Evolutionary conservation across 2,797 vertebrate species (phyloP), one percentile per base, ranked within the genome.

Genomic region (Botia almorhae): DNA sequence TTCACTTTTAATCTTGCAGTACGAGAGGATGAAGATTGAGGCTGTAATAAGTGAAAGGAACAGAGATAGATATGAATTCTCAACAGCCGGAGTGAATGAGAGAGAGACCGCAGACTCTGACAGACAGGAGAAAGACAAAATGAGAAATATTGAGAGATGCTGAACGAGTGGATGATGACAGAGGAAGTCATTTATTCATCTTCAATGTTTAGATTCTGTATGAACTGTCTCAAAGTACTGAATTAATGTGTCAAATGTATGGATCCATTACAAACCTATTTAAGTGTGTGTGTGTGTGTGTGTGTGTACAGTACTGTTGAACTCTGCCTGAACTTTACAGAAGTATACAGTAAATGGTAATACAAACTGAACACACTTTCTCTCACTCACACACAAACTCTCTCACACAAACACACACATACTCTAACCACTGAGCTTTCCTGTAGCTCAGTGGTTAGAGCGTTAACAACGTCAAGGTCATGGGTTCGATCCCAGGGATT

Each of bases 11-110:
- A 67, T 53, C 70, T 74, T 63, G 19, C 63, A 11, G 16, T 26
- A 46, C 39, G 26, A 23, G 26, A 70, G n/a, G 69, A 26, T 13
- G 16, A 69, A 56, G 43, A 64, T 26, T 26, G 23, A 26, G 23
- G 39, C 55, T 69, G 65, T 51, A 70, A 78, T 76, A 76, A 43
- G 69, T 29, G 29, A 79, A 76, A 79, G 64, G 14, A 51, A 74
- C 29, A 55, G 36, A 84, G 13, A 71, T 53, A 51, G 48, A 53
- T 67, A 2, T 21, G 26, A 68, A 63, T 60, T 50, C 70, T 60
- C 63, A 46, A 51, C 12, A 14, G 46, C 46, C 11, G 21, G 73
- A 29, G 61, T 2, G n/a, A 36, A 13, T 2, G 48, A 50, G 46
- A 53, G 60, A 75, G 53, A 75, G 23, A 50, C n/a, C 46, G 53